These are phyloP conservation scores for Metellina segmentata DNA, from an alignment of 2,888 invertebrate species.

Conservation along the genomic window DNA sequence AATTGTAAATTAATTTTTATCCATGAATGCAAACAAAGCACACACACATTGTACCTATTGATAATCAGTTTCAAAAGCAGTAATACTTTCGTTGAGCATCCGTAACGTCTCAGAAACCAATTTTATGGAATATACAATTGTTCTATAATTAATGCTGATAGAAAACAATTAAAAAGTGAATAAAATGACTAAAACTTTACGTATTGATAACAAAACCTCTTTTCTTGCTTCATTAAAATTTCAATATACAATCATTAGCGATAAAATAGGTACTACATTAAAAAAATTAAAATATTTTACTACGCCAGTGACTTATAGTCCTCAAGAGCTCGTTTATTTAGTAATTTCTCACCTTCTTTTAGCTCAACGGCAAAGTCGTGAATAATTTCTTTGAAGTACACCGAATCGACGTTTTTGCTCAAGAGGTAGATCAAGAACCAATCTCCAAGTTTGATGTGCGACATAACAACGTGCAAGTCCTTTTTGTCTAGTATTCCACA, in stretches of 20 bases:
- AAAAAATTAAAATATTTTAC: neutral
- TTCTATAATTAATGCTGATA: too few relatives aligned
- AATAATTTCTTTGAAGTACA: conserved; percentile 89
- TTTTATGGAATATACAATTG: too few relatives aligned
- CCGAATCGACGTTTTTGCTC: conserved; percentile 92
- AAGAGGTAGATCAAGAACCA: conserved; percentile 82
- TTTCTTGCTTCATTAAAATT: too few relatives aligned
- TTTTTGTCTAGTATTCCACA: conserved; percentile 53
- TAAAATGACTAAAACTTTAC: too few relatives aligned
- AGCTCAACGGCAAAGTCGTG: conserved; percentile 82
- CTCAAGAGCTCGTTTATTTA: conserved; percentile 56
- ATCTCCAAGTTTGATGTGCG: conserved; percentile 82
- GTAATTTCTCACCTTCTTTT: conserved; percentile 70
- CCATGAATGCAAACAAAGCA: too few relatives aligned
- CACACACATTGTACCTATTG: too few relatives aligned
- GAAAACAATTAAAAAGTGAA: too few relatives aligned
- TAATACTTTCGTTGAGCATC: too few relatives aligned
- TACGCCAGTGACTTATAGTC: conserved; percentile 62
- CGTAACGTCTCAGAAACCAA: too few relatives aligned
- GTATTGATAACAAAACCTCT: too few relatives aligned
- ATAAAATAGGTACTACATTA: neutral
- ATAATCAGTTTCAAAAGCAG: too few relatives aligned
- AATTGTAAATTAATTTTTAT: too few relatives aligned
- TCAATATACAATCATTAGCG: neutral
- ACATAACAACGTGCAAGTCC: conserved; percentile 58